Base-by-base conservation (phyloP, 2,113 vertebrate genomes). In the Leucopsar rothschildi region DNA sequence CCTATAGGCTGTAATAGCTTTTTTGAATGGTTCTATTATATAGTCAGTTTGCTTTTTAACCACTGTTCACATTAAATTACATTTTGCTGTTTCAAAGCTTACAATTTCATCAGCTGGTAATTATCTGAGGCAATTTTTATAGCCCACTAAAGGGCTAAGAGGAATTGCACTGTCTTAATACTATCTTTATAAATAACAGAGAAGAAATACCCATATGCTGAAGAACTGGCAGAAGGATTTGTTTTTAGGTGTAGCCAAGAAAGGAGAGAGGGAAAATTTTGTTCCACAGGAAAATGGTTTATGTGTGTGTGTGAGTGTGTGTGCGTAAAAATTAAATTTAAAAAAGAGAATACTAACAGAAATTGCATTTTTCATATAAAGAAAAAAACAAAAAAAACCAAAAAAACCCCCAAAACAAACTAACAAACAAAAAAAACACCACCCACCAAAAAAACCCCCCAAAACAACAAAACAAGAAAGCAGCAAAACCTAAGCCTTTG, bases 51-150 rank as follows among this genome's bases (percentile, higher is more conserved):
- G 61, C 40, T 82, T 94, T 95, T 97, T 94, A 95, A 93, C 56
- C 49, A 96, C 82, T 88, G 40, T 78, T 95, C 88, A 81, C 80
- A 64, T 90, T 88, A 94, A 92, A 96, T 95, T 95, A 87, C 57
- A 42, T 91, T 96, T 96, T 88, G 64, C 61, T 86, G 37, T 92
- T 95, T 88, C 86, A 94, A 86, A 96, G 61, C 88, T 94, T 91
- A 94, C 80, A 86, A 64, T 93, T 96, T 95, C 95, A 96, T 97
- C 91, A 93, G 31, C 87, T 91, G 44, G 92, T 93, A 96, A 97
- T 96, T 96, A 96, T 86, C 65, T 39, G 65, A 94, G 53, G 53
- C 76, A 90, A 91, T 82, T 97, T 96, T 96, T 95, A 94, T 94
- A 82, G 82, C 68, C 50, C 47, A 83, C 85, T 93, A 90, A 96